Evolutionary conservation across 2,113 vertebrate genomes (phyloP).

Genomic region (Salvelinus alpinus): DNA sequence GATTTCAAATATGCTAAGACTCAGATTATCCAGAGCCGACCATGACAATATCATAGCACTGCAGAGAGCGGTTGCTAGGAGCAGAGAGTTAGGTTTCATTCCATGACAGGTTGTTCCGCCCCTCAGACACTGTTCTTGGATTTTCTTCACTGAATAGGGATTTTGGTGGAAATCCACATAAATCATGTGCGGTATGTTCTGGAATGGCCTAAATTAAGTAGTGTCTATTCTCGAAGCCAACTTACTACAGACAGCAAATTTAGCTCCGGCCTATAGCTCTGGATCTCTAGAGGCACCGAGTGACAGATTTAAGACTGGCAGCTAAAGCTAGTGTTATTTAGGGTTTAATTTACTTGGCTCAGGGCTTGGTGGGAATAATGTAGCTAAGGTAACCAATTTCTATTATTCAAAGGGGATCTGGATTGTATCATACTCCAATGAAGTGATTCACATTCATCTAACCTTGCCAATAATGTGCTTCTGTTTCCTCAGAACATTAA

Average conservation of each 20-base stretch:
- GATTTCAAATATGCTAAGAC: background rate
- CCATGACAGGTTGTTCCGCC: constrained; percentile 39
- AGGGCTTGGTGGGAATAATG: constrained; percentile 19
- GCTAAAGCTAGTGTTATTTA: constrained; percentile 52
- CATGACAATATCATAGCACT: background rate
- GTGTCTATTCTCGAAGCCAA: constrained; percentile 24
- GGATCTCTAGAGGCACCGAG: constrained; percentile 56
- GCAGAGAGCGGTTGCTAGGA: background rate
- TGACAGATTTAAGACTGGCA: constrained; percentile 63
- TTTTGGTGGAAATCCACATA: constrained; percentile 55
- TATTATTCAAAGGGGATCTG: constrained; percentile 35
- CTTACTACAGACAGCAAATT: constrained; percentile 51
- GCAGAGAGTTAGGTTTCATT: constrained; percentile 1
- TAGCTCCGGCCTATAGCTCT: constrained; percentile 44
- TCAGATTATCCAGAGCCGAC: background rate
- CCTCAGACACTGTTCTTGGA: constrained; percentile 30
- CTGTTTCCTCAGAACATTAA: background rate
- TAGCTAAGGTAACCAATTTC: constrained; percentile 13
- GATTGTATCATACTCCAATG: constrained; percentile 9
- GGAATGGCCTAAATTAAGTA: constrained; percentile 30
- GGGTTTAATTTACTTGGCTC: constrained; percentile 45
- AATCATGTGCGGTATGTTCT: constrained; percentile 55
- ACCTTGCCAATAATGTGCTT: background rate
- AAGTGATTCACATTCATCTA: constrained; percentile 17
- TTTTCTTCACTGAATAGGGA: constrained; percentile 38